Base-by-base conservation (phyloP, 2,797 vertebrate species). In the Borostomias antarcticus region DNA sequence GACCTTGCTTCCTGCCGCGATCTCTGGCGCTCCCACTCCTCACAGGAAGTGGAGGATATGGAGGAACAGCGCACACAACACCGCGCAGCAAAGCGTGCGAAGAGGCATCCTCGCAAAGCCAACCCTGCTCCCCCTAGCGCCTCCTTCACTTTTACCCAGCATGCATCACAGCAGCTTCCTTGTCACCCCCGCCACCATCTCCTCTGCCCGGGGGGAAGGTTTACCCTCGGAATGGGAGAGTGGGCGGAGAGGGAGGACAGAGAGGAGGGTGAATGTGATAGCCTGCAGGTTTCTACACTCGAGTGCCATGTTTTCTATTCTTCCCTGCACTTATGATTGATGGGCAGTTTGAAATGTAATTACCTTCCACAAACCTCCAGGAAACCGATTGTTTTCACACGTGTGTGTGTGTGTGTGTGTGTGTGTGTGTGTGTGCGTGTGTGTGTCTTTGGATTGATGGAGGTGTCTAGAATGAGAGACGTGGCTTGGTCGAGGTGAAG, bases 101-200 rank as follows among this genome's bases (percentile, higher is more conserved):
- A n/a, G n/a, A n/a, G n/a, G n/a, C n/a, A n/a, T n/a, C n/a, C n/a
- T n/a, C n/a, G n/a, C n/a, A n/a, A n/a, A n/a, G n/a, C n/a, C n/a
- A n/a, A n/a, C 17, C 80, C 70, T 66, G 78, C 73, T 80, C 67
- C n/a, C n/a, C n/a, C n/a, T n/a, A n/a, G n/a, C n/a, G 75, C 76
- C 88, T 92, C 90, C 89, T 90, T 89, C 82, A 83, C 84, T 84
- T 85, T 86, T 85, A 86, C 77, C 85, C 80, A 83, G 79, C 83
- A 75, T 82, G 75, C 80, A 79, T 88, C 80, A 72, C 63, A 72
- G 81, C 82, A 78, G 73, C 74, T 60, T 53, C 48, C 50, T 35
- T 79, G 75, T 74, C 75, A 19, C 4, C 19, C 43, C 65, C 58
- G 74, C 47, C 65, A 30, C 60, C 69, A 54, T 0, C 62, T 69